These are phyloP conservation scores for Calliopum simillimum DNA, from an alignment of 2,888 invertebrate genomes.

Conservation along the genomic window DNA sequence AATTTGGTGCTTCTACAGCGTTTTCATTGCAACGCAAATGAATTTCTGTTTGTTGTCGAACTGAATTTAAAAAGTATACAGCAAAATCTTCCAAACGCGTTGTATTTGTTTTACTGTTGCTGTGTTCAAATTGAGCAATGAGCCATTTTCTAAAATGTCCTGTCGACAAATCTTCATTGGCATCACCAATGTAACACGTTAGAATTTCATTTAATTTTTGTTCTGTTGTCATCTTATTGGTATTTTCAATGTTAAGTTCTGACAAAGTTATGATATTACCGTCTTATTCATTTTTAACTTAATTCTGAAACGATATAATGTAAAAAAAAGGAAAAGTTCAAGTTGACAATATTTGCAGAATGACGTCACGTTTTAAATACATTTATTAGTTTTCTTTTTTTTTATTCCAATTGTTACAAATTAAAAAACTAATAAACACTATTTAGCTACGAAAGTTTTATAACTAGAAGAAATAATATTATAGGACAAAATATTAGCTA, in stretches of 20 bases:
- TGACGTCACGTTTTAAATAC: conserved; percentile 46
- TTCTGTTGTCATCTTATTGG: conserved; percentile 34
- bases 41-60: conserved; percentile 71
- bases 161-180: neutral
- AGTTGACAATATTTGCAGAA: conserved; percentile 37
- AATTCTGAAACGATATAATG: conserved; percentile 58
- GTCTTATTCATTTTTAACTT: conserved; percentile 37
- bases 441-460: too few species aligned
- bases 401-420: too few species aligned
- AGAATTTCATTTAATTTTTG: conserved; percentile 40
- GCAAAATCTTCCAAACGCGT: conserved; percentile 69
- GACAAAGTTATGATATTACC: neutral
- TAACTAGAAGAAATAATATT: too few species aligned
- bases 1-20: conserved; percentile 52
- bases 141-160: conserved; percentile 51
- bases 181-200: conserved; percentile 18
- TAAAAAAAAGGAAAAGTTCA: conserved; percentile 48
- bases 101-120: neutral
- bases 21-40: conserved; percentile 56
- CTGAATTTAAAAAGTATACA: conserved; percentile 71
- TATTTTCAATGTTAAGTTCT: neutral
- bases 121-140: conserved; percentile 45
- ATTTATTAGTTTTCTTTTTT: too few species aligned
- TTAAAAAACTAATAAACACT: too few species aligned
- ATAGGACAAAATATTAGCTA: too few species aligned